phyloP scores from a whole-genome alignment of 2,888 invertebrate genomes.

The Acronicta leporina region DNA sequence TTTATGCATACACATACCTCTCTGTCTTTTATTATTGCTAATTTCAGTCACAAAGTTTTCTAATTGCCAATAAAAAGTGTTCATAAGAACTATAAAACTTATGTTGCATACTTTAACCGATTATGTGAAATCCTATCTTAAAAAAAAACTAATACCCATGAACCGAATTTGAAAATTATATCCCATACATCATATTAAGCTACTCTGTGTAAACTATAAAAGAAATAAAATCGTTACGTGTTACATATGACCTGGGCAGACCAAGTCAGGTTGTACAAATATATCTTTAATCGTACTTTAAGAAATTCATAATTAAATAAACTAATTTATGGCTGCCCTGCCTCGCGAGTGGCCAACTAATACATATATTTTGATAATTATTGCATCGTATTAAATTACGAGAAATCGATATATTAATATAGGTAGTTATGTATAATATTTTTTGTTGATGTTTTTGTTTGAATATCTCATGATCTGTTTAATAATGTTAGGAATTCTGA shows the following conservation, averaged over 20 bases:
- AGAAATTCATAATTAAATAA: slow-evolving; percentile 87
- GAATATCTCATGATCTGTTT: background rate
- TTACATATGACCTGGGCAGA: slow-evolving; percentile 84
- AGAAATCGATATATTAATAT: slow-evolving; percentile 56
- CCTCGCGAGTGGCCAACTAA: slow-evolving; percentile 61
- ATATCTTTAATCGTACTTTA: slow-evolving; percentile 83
- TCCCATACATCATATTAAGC: slow-evolving; percentile 7
- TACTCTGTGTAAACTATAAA: slow-evolving; percentile 78
- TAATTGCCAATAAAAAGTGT: too few relatives aligned
- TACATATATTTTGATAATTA: slow-evolving; percentile 80
- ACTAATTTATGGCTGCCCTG: slow-evolving; percentile 80
- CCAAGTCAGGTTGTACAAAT: slow-evolving; percentile 82
- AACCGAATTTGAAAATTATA: background rate
- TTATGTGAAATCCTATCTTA: too few relatives aligned
- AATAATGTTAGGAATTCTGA: too few relatives aligned
- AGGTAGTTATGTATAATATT: slow-evolving; percentile 35
- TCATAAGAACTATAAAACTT: too few relatives aligned
- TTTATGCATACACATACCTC: too few relatives aligned
- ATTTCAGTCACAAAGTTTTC: too few relatives aligned
- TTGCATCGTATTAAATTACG: slow-evolving; percentile 75
- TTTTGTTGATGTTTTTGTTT: slow-evolving; percentile 32
- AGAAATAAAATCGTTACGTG: slow-evolving; percentile 85
- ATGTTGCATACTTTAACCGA: too few relatives aligned
- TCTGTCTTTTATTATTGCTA: too few relatives aligned
- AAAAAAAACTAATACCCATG: too few relatives aligned